These are phyloP conservation scores for Athetis lepigone DNA, from an alignment of 2,888 invertebrate species.

Conservation along the genomic window DNA sequence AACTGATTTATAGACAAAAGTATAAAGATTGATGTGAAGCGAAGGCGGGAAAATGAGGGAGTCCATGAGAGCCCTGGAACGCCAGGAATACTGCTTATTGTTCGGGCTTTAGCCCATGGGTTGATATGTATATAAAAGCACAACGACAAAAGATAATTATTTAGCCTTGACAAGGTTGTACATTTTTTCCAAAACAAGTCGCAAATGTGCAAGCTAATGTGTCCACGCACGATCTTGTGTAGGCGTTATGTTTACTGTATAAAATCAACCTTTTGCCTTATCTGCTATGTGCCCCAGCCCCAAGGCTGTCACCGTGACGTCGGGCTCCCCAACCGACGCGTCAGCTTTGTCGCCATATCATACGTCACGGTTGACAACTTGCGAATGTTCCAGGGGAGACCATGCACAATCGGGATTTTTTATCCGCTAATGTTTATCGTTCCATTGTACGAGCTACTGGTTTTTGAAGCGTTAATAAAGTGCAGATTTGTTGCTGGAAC, in stretches of 20 bases:
- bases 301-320: background rate
- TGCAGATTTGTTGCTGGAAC: slow-evolving; percentile 18
- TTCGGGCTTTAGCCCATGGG: too few species aligned
- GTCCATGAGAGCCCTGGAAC: too few species aligned
- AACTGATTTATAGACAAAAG: too few species aligned
- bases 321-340: slow-evolving; percentile 31
- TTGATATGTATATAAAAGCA: too few species aligned
- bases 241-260: background rate
- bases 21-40: too few species aligned
- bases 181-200: too few species aligned
- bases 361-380: slow-evolving; percentile 57
- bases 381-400: slow-evolving; percentile 49
- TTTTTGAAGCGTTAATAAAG: slow-evolving; percentile 39
- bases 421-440: slow-evolving; percentile 45
- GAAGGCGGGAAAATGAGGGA: too few species aligned
- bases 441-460: slow-evolving; percentile 33
- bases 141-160: too few species aligned
- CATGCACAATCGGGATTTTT: slow-evolving; percentile 27
- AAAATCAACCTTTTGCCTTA: slow-evolving; percentile 8
- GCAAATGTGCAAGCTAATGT: too few species aligned
- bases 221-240: too few species aligned
- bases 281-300: background rate
- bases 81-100: too few species aligned
- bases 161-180: too few species aligned
- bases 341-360: slow-evolving; percentile 59